A percentile compares a stretch with the other conserved stretches of the same genome.
These are phyloP conservation scores for Ibycter americanus DNA, from an alignment of 2,797 vertebrate genomes.

Conservation along the genomic window DNA sequence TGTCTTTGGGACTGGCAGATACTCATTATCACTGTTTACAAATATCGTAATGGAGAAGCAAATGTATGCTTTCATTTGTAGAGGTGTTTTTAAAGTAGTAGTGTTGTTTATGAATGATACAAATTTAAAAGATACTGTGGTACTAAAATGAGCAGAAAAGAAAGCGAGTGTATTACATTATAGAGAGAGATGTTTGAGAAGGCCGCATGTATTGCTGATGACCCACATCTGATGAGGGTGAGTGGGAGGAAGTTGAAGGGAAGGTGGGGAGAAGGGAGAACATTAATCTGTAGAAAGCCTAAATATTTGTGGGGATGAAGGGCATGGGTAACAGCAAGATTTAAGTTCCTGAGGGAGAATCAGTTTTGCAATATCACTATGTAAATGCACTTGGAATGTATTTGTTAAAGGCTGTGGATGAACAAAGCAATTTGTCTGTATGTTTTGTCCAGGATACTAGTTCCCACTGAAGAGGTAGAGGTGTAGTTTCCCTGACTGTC, in stretches of 20 bases:
- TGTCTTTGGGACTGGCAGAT: background rate
- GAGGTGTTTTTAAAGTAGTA: background rate
- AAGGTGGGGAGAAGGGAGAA: background rate
- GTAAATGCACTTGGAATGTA: background rate
- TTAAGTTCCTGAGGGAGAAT: background rate
- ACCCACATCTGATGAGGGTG: background rate
- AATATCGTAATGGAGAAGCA: background rate
- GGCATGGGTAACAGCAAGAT: background rate
- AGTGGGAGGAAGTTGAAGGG: background rate
- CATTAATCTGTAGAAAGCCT: background rate
- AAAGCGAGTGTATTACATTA: background rate
- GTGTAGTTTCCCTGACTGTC: background rate
- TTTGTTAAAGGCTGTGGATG: background rate
- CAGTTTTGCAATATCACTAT: background rate
- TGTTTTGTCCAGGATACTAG: background rate
- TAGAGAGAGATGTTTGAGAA: background rate
- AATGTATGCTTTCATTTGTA: background rate
- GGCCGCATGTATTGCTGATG: background rate
- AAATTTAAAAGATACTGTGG: background rate
- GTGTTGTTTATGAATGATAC: background rate
- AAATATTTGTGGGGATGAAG: background rate
- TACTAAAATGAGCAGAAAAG: background rate
- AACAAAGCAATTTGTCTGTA: background rate
- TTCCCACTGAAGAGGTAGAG: background rate
- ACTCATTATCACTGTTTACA: background rate